phyloP scores from a whole-genome alignment of 2,888 invertebrate genomes.

The Dryobota labecula region DNA sequence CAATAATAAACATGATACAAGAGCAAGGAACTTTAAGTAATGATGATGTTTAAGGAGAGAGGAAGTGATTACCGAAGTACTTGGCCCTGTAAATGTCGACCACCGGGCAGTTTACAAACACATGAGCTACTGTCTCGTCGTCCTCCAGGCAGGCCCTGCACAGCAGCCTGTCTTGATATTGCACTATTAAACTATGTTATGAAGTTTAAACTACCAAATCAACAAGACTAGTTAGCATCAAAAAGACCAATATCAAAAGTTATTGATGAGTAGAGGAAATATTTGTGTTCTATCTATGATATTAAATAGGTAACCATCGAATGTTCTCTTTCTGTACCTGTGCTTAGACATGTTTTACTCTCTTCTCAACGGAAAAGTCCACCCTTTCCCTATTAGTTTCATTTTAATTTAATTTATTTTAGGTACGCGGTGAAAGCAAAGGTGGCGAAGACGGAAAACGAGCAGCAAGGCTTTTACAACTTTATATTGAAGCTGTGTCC shows the following conservation, averaged over 20 bases:
- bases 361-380: neutral
- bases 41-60: no score
- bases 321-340: neutral
- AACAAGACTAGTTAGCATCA: neutral
- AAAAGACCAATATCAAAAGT: neutral
- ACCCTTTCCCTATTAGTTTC: neutral
- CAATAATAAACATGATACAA: no score
- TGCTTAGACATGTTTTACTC: neutral
- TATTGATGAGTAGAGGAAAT: neutral
- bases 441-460: slow-evolving; percentile 90
- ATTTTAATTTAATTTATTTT: slow-evolving; percentile 1
- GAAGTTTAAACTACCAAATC: neutral
- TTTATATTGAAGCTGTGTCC: slow-evolving; percentile 95
- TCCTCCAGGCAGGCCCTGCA: no score
- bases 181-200: neutral
- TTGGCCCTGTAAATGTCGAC: no score
- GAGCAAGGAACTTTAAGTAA: no score
- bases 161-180: no score
- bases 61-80: no score
- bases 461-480: slow-evolving; percentile 91
- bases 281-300: neutral
- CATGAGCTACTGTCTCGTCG: no score
- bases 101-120: no score
- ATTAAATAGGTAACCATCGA: neutral
- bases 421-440: slow-evolving; percentile 91